These are phyloP conservation scores for Zaprionus taronus DNA, from an alignment of 1,140 invertebrate genomes.

Conservation along the genomic window DNA sequence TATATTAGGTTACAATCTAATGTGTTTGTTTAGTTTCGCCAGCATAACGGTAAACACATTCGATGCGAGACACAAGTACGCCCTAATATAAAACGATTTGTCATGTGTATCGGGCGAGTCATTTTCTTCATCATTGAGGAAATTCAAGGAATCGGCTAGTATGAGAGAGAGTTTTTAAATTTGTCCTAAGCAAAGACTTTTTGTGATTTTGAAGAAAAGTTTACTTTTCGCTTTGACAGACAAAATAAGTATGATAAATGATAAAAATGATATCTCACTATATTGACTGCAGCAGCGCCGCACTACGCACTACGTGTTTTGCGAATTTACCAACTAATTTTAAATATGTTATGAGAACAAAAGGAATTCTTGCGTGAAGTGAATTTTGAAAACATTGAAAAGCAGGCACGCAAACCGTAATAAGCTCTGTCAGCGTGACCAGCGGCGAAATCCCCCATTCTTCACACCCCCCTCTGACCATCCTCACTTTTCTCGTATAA, in stretches of 20 bases:
- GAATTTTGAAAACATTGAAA: conserved; percentile 55
- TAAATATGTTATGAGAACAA: conserved; percentile 62
- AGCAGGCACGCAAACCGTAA: conserved; percentile 48
- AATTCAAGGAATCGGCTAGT: conserved; percentile 19
- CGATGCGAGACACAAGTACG: conserved; percentile 6
- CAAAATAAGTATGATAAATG: conserved; percentile 12
- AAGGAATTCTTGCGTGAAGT: conserved; percentile 61
- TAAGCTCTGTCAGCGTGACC: conserved; percentile 65
- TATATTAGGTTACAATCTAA: conserved; percentile 34
- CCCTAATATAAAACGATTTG: conserved; percentile 38
- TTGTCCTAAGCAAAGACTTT: conserved; percentile 1
- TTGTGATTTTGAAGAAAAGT: neutral
- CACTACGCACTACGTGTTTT: conserved; percentile 4
- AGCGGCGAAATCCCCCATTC: conserved; percentile 33
- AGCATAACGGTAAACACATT: conserved; percentile 27
- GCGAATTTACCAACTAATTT: conserved; percentile 51
- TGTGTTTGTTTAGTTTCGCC: conserved; percentile 35
- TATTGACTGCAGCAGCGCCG: conserved; percentile 1
- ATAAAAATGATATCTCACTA: conserved; percentile 4
- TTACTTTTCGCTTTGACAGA: neutral
- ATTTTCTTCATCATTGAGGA: conserved; percentile 35
- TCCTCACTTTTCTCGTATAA: neutral
- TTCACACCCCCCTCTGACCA: too few relatives aligned
- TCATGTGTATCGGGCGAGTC: conserved; percentile 25
- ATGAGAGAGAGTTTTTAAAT: conserved; percentile 11